Conservation (phyloP, 92 coral and sea anemone genomes). For the Bergia sp. region DNA sequence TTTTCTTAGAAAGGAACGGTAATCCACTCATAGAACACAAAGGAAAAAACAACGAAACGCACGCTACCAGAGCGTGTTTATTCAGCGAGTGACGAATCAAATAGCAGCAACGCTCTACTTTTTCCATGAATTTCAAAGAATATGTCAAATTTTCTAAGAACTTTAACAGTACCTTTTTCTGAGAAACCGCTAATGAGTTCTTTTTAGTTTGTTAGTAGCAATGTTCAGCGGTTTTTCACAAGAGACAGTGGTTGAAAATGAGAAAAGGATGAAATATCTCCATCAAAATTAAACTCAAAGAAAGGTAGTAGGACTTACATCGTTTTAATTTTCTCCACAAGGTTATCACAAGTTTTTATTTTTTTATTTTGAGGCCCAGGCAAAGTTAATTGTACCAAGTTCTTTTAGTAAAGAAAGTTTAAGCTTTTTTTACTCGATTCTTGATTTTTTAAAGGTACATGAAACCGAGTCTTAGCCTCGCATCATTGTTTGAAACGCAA, state of each 20-base stretch:
- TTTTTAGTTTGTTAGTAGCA: neutral
- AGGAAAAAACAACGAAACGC: neutral
- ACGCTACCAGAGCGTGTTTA: neutral
- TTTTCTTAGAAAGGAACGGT: slow-evolving; percentile 15
- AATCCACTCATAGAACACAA: neutral
- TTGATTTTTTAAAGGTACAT: neutral
- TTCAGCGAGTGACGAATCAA: neutral
- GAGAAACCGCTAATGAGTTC: neutral
- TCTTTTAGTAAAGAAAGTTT: too few species aligned
- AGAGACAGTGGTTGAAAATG: neutral
- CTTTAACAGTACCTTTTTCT: neutral
- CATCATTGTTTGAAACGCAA: neutral
- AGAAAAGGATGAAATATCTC: neutral
- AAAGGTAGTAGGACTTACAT: neutral
- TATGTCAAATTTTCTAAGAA: slow-evolving; percentile 21
- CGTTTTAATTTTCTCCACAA: neutral
- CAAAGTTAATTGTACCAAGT: too few species aligned
- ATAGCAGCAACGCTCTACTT: neutral
- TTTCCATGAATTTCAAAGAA: slow-evolving; percentile 22
- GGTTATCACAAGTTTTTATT: neutral
- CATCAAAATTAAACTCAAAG: neutral
- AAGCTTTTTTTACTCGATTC: too few species aligned
- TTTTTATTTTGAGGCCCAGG: neutral
- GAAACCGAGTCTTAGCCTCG: neutral
- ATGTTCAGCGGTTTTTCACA: slow-evolving; percentile 12